Percentiles rank a stretch among this genome's conserved stretches.
phyloP scores from a whole-genome alignment of 2,888 invertebrate species.

The Emesis russula region DNA sequence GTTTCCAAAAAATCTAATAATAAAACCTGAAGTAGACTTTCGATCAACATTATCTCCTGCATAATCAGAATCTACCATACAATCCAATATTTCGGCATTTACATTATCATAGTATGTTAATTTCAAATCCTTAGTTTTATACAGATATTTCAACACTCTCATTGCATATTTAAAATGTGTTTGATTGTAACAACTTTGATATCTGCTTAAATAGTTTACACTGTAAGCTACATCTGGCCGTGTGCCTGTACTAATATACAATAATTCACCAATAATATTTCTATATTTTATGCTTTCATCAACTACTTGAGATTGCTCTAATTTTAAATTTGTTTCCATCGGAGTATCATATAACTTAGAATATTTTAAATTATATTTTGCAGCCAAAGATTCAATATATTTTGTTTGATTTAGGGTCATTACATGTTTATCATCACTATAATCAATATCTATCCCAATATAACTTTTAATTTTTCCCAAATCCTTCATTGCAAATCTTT shows the following conservation, averaged over 20 bases:
- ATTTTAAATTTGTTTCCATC: conserved; percentile 45
- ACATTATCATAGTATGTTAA: no score
- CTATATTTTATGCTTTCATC: conserved; percentile 83
- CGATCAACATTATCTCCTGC: conserved; percentile 55
- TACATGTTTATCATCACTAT: conserved; percentile 78
- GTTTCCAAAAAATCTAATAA: conserved; percentile 60
- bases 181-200: conserved; percentile 88
- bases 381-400: background rate
- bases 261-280: conserved; percentile 87
- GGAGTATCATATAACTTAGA: conserved; percentile 13
- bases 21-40: conserved; percentile 66
- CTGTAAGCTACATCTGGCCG: conserved; percentile 89
- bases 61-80: conserved; percentile 38
- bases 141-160: no score
- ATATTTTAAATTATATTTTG: no score
- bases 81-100: no score
- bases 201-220: conserved; percentile 90
- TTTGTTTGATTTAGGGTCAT: conserved; percentile 21
- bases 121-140: no score
- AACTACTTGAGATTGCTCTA: conserved; percentile 1
- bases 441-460: conserved; percentile 89
- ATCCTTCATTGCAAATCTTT: no score
- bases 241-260: conserved; percentile 90
- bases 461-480: conserved; percentile 85
- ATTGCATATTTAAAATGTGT: no score